A percentile compares a stretch with the other conserved stretches of the same genome.
phyloP scores from a whole-genome alignment of 1,140 invertebrate species.

The Drosophila yakuba region DNA sequence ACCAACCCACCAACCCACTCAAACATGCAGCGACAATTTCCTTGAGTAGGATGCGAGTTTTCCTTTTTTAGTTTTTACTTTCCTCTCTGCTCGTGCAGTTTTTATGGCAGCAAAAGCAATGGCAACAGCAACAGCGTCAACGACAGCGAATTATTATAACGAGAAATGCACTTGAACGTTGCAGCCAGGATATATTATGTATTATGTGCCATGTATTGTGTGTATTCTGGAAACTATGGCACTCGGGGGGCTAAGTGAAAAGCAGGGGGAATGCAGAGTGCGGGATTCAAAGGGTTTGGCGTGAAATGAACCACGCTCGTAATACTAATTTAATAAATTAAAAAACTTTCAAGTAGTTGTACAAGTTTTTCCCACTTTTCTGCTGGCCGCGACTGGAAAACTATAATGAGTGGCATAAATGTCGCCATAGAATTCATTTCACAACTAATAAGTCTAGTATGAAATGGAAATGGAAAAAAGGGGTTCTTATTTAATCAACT shows the following conservation, averaged over 20 bases:
- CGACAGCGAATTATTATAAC: conserved; percentile 62
- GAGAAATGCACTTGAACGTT: conserved; percentile 71
- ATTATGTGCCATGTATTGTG: conserved; percentile 2
- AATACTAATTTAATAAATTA: conserved; percentile 72
- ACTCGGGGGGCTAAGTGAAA: conserved; percentile 25
- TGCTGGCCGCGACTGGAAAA: background rate
- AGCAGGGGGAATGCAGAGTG: background rate
- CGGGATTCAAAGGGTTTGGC: conserved; percentile 37
- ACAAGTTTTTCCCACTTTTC: background rate
- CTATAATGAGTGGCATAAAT: conserved; percentile 11
- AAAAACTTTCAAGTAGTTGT: conserved; percentile 61
- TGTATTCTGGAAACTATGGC: conserved; percentile 22
- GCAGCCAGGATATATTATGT: conserved; percentile 28
- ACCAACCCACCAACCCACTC: conserved; percentile 33
- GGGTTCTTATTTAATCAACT: conserved; percentile 5
- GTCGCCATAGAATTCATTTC: conserved; percentile 9
- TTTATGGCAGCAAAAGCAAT: conserved; percentile 38
- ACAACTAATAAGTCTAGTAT: background rate
- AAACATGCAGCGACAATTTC: conserved; percentile 74
- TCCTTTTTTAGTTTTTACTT: conserved; percentile 57
- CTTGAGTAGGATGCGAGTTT: conserved; percentile 73
- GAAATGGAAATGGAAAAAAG: too few species aligned
- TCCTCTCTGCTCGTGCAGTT: conserved; percentile 42
- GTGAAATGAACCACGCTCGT: conserved; percentile 51
- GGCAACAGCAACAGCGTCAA: conserved; percentile 30